These are phyloP conservation scores for Aphis craccivora DNA, from an alignment of 1,140 invertebrate genomes.

Conservation along the genomic window DNA sequence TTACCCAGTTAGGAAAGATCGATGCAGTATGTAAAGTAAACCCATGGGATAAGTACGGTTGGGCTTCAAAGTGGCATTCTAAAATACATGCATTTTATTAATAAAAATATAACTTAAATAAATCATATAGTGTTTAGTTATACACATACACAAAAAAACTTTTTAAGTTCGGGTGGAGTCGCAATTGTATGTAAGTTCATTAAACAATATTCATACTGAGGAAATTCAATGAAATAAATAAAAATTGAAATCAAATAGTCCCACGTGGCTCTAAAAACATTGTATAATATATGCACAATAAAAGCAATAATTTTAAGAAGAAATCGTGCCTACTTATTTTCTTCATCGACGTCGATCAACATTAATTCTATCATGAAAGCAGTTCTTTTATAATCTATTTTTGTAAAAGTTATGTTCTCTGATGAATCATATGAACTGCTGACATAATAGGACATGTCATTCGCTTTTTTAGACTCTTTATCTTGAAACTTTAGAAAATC, in stretches of 20 bases:
- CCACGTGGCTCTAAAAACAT: not conserved
- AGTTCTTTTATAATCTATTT: not conserved
- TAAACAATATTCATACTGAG: conserved; percentile 41
- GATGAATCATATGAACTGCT: not conserved
- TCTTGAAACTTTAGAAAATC: conserved; percentile 13
- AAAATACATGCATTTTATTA: not conserved
- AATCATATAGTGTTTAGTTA: not conserved
- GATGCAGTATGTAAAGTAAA: conserved; percentile 18
- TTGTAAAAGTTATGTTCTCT: too few relatives aligned
- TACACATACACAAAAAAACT: conserved; percentile 10
- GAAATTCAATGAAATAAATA: not conserved
- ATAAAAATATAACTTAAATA: not conserved
- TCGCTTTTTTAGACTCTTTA: not conserved
- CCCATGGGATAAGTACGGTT: not conserved
- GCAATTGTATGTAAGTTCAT: not conserved
- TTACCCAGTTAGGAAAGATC: conserved; percentile 9
- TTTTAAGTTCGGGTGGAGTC: not conserved
- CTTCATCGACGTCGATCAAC: not conserved
- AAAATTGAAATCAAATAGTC: conserved; percentile 25
- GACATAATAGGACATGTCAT: not conserved
- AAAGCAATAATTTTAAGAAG: not conserved
- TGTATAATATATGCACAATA: not conserved
- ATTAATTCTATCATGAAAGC: conserved; percentile 37
- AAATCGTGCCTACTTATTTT: not conserved
- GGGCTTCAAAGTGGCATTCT: conserved; percentile 24